phyloP scores from a whole-genome alignment of 2,888 invertebrate genomes.

The Limnephilus rhombicus region DNA sequence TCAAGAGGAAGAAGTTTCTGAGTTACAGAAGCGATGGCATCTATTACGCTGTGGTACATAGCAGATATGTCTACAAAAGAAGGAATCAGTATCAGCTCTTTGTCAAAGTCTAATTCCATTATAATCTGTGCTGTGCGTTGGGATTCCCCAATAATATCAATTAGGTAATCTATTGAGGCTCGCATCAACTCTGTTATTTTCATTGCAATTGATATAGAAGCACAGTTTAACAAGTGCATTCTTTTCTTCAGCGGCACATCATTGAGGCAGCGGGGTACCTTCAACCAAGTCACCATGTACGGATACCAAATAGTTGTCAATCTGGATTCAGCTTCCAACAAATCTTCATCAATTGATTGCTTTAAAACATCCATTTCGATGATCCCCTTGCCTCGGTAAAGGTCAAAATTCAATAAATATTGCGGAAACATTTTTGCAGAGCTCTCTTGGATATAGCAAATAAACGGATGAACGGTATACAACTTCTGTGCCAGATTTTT shows the following conservation, averaged over 20 bases:
- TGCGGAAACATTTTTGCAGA: constrained; percentile 77
- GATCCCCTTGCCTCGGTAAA: constrained; percentile 74
- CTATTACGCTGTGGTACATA: constrained; percentile 79
- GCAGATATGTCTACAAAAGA: constrained; percentile 77
- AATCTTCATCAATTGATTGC: constrained; percentile 71
- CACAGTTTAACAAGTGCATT: constrained; percentile 73
- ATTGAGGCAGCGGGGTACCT: constrained; percentile 74
- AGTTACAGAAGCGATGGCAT: constrained; percentile 77
- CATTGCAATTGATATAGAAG: constrained; percentile 75
- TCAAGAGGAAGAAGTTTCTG: constrained; percentile 80
- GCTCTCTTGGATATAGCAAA: constrained; percentile 79
- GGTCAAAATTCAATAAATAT: constrained; percentile 76
- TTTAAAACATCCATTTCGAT: constrained; percentile 72
- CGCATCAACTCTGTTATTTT: constrained; percentile 84
- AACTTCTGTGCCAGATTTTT: constrained; percentile 78
- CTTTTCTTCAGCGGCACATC: constrained; percentile 72
- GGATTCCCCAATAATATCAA: constrained; percentile 77
- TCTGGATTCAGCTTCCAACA: constrained; percentile 73
- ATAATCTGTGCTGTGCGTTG: constrained; percentile 80
- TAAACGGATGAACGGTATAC: constrained; percentile 80
- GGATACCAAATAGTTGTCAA: constrained; percentile 75
- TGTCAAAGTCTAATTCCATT: constrained; percentile 77
- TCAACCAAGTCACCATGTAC: constrained; percentile 74
- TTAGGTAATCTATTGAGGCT: constrained; percentile 81
- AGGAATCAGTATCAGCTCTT: constrained; percentile 79